Percentiles rank a stretch among this genome's conserved stretches.
Evolutionary conservation across 2,113 vertebrate species (phyloP).

Genomic region (Cynocephalus volans): DNA sequence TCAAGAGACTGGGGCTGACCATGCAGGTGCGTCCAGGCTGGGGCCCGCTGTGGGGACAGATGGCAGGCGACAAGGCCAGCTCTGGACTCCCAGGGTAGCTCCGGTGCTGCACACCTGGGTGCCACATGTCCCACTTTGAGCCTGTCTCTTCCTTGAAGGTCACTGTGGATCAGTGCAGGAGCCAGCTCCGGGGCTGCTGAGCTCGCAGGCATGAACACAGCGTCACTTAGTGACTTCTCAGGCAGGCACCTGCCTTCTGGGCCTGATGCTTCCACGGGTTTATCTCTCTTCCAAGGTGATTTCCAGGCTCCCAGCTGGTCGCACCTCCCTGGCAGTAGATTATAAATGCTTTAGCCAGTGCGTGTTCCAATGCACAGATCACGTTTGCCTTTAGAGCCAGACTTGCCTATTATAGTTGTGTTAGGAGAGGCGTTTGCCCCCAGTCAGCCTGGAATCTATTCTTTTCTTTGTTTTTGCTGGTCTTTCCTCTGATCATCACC

Average conservation of each 20-base stretch:
- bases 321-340: accelerated
- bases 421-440: accelerated
- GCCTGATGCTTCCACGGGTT: not conserved
- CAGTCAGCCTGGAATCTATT: accelerated
- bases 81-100: too few species aligned
- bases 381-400: accelerated
- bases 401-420: accelerated
- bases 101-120: accelerated
- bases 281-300: not conserved
- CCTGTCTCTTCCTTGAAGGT: too few species aligned
- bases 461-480: not conserved
- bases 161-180: too few species aligned
- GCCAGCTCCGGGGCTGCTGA: not conserved
- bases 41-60: too few species aligned
- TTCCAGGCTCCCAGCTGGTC: accelerated
- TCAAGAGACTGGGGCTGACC: slow-evolving; percentile 95
- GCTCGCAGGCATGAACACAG: not conserved
- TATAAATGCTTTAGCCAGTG: accelerated
- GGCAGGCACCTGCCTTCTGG: not conserved
- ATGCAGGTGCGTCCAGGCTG: slow-evolving; percentile 92
- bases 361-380: accelerated
- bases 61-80: too few species aligned
- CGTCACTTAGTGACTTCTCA: too few species aligned
- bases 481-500: not conserved
- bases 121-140: too few species aligned